Evolutionary conservation across 1,140 invertebrate genomes (phyloP), one percentile per base, ranked within the genome.

Genomic region (Cotesia vestalis): DNA sequence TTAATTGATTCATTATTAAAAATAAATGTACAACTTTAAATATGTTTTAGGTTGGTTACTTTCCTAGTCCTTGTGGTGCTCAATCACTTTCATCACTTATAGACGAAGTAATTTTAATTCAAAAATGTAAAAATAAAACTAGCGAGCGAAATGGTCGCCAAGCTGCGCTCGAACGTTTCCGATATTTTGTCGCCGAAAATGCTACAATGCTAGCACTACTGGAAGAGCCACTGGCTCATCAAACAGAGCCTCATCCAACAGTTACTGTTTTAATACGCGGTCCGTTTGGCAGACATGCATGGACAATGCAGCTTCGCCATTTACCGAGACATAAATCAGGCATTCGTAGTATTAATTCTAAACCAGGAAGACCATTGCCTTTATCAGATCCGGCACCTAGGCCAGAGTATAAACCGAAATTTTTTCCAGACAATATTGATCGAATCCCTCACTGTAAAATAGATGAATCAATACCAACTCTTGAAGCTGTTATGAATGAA

Each of bases 121-220:
- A 92, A 74, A 92, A 95, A 81, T 95, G 94, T 76, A 93, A 93
- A 76, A 90, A 86, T 74, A 90, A 89, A 84, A 84, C 81, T 38
- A 84, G 85, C 27, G 87, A 87, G 63, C 82, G 87, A 38, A 83
- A 90, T 5, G 84, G 87, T n/a, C 86, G 87, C 60, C 84, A 88
- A 75, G 83, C 86, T 27, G 89, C 90, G 0, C 86, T 91, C 1
- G 88, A 90, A 75, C 90, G 91, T 77, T 95, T 97, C 83, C 89
- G 94, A 60, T 98, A 98, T 86, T 98, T 96, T 87, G 94, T 97
- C 0, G 91, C 95, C 0, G 96, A 98, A 80, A 96, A 96, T 76
- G 91, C 92, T 3, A 94, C 95, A 1, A 91, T 99, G 80, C 85
- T 99, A 51, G 95, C 95, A 1, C 83, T 99, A 59, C 83, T 98